Conservation (phyloP, 2,888 invertebrate genomes). For the Agrochola lota region DNA sequence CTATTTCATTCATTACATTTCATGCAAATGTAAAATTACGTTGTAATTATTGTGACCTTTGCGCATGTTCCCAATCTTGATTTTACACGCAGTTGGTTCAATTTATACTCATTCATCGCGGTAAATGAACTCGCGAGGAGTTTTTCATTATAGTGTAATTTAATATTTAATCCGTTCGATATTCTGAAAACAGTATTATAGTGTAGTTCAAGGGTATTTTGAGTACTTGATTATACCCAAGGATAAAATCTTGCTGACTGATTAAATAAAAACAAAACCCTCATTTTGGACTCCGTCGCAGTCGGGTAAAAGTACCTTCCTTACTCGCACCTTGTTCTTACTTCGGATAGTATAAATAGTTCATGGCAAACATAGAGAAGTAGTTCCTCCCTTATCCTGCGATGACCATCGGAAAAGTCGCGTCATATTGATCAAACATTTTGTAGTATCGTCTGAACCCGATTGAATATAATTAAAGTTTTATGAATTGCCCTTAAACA, state of each 20-base stretch:
- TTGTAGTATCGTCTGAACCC: not conserved
- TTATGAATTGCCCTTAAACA: slow-evolving; percentile 25
- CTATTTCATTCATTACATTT: slow-evolving; percentile 31
- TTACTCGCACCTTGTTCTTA: not conserved
- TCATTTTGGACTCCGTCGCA: not conserved
- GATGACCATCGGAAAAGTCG: not conserved
- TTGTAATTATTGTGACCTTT: slow-evolving; percentile 30
- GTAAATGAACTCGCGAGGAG: slow-evolving; percentile 13
- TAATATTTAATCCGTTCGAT: not conserved
- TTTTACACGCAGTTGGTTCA: slow-evolving; percentile 21
- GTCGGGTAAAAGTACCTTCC: not conserved
- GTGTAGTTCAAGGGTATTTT: not conserved
- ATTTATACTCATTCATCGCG: slow-evolving; percentile 38
- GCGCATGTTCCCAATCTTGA: slow-evolving; percentile 24
- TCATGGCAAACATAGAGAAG: not conserved
- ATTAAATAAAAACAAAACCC: no score
- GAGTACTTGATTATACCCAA: not conserved
- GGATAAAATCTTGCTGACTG: not conserved
- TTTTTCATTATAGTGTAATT: not conserved
- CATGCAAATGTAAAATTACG: slow-evolving; percentile 18
- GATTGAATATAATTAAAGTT: slow-evolving; percentile 3
- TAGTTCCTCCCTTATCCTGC: not conserved
- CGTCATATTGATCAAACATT: slow-evolving; percentile 5
- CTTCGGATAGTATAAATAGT: not conserved
- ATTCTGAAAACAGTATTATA: not conserved